These are phyloP conservation scores for Acanthurus lineatus DNA, from an alignment of 2,797 vertebrate genomes.

Conservation along the genomic window DNA sequence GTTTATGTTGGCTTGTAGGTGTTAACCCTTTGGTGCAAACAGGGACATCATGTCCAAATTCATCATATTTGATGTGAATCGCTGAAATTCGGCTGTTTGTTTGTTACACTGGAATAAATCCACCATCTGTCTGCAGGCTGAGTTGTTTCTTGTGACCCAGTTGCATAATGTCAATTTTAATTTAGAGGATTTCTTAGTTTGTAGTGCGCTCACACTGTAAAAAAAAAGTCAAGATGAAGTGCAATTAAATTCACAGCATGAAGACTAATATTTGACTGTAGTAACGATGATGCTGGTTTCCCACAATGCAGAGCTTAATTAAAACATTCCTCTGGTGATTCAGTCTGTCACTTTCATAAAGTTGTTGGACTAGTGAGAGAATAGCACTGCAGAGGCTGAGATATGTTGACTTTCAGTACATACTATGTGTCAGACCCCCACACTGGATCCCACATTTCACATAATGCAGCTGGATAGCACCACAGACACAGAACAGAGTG, in stretches of 20 bases:
- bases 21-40: slow-evolving; percentile 63
- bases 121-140: slow-evolving; percentile 39
- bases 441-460: slow-evolving; percentile 4
- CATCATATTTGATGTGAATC: slow-evolving; percentile 29
- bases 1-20: slow-evolving; percentile 43
- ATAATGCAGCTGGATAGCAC: slow-evolving; percentile 19
- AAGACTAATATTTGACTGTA: slow-evolving; percentile 17
- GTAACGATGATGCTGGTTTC: not conserved
- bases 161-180: slow-evolving; percentile 34
- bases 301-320: not conserved
- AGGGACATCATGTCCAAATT: slow-evolving; percentile 48
- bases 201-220: slow-evolving; percentile 23
- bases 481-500: no score
- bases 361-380: not conserved
- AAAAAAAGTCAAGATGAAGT: slow-evolving; percentile 11
- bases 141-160: slow-evolving; percentile 37
- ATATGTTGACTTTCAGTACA: not conserved
- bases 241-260: slow-evolving; percentile 54
- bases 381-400: not conserved
- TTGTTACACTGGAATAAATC: slow-evolving; percentile 16
- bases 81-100: not conserved
- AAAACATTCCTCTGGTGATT: slow-evolving; percentile 11
- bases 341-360: not conserved
- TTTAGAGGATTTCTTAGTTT: slow-evolving; percentile 13
- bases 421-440: not conserved